Conservation (phyloP, 2,113 vertebrate genomes). For the Cygnus atratus region DNA sequence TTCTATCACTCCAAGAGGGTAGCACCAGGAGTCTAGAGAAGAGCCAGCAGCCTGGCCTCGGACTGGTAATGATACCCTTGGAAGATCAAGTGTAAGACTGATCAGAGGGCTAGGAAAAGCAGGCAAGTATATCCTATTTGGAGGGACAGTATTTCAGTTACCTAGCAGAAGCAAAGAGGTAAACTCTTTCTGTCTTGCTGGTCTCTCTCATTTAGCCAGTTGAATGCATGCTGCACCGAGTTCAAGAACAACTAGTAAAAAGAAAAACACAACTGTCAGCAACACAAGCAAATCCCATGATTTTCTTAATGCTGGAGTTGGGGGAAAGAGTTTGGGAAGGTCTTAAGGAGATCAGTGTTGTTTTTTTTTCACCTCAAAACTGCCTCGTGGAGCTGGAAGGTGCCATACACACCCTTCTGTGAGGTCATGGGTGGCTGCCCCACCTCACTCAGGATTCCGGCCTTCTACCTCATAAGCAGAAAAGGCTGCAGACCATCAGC, state of each 20-base stretch:
- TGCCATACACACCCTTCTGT: neutral
- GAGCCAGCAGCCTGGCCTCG: neutral
- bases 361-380: neutral
- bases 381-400: neutral
- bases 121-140: neutral
- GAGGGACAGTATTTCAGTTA: neutral
- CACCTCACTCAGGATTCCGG: neutral
- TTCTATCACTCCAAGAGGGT: neutral
- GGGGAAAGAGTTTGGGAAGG: neutral
- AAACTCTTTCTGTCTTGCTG: neutral
- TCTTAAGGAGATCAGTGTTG: neutral
- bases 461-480: neutral
- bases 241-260: neutral
- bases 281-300: neutral
- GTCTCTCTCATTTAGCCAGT: neutral
- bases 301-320: neutral
- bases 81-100: neutral
- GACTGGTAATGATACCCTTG: neutral
- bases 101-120: neutral
- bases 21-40: neutral
- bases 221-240: neutral
- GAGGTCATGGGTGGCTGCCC: neutral
- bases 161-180: neutral
- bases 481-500: accelerated
- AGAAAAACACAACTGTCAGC: neutral